Percentiles rank a stretch among this genome's conserved stretches.
Conservation (phyloP, 2,888 invertebrate species). For the Campopleginae sp. region DNA sequence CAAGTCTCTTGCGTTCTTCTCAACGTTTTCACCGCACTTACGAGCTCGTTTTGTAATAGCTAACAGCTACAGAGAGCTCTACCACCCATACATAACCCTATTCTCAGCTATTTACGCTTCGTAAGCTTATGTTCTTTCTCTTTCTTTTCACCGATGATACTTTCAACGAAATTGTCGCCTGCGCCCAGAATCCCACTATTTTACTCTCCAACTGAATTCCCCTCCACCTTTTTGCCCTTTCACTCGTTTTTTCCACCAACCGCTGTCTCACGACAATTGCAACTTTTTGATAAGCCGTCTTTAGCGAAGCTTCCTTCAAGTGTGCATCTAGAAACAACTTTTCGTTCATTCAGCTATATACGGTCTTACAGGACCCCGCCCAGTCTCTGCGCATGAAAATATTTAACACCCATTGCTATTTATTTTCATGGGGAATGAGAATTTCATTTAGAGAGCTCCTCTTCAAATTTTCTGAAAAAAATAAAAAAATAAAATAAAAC, state of each 20-base stretch:
- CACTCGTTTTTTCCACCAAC: not conserved
- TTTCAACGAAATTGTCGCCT: slow-evolving; percentile 65
- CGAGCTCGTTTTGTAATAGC: slow-evolving; percentile 47
- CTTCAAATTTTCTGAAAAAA: too few relatives aligned
- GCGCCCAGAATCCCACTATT: not conserved
- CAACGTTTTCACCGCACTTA: slow-evolving; percentile 33
- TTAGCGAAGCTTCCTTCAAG: not conserved
- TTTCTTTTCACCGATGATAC: slow-evolving; percentile 40
- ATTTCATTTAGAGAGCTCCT: too few relatives aligned
- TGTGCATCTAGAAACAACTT: too few relatives aligned
- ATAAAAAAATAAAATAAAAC: too few relatives aligned
- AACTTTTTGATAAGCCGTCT: slow-evolving; percentile 55
- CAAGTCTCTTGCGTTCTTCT: slow-evolving; percentile 21
- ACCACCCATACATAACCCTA: slow-evolving; percentile 46
- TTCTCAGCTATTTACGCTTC: slow-evolving; percentile 64
- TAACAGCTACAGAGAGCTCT: slow-evolving; percentile 19
- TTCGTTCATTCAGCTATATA: too few relatives aligned
- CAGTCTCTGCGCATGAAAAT: too few relatives aligned
- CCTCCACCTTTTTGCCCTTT: not conserved
- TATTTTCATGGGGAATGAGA: too few relatives aligned
- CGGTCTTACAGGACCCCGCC: too few relatives aligned
- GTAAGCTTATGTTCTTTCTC: slow-evolving; percentile 19
- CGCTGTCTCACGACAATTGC: slow-evolving; percentile 23
- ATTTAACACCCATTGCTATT: too few relatives aligned
- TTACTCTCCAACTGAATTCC: slow-evolving; percentile 19